A percentile compares a stretch with the other conserved stretches of the same genome.
phyloP scores from a whole-genome alignment of 1,140 invertebrate species.

The Zaprionus ornatus region DNA sequence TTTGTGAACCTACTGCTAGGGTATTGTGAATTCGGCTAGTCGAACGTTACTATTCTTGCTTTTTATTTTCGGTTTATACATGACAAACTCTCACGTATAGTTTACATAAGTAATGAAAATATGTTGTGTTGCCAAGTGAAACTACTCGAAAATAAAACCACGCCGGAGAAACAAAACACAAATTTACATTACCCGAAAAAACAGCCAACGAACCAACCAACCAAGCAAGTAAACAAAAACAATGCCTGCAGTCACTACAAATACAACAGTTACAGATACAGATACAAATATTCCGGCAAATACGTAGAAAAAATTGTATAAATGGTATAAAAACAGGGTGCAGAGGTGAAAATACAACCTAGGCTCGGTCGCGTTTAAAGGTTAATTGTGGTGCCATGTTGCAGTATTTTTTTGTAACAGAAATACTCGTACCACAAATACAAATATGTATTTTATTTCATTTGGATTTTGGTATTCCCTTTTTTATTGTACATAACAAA shows the following conservation, averaged over 20 bases:
- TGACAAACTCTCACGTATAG: conserved; percentile 1
- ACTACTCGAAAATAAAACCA: conserved; percentile 6
- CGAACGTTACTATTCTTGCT: neutral
- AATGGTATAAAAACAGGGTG: conserved; percentile 48
- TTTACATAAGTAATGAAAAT: conserved; percentile 9
- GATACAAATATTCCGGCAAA: conserved; percentile 3
- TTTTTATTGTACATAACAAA: conserved; percentile 9
- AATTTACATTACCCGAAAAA: conserved; percentile 8
- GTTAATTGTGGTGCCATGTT: conserved; percentile 57
- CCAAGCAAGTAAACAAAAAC: conserved; percentile 4
- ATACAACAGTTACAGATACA: conserved; percentile 1
- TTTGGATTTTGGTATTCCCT: neutral
- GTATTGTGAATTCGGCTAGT: neutral
- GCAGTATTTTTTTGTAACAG: conserved; percentile 14
- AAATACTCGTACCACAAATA: conserved; percentile 11
- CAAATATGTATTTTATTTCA: neutral
- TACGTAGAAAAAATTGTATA: conserved; percentile 55
- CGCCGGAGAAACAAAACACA: neutral
- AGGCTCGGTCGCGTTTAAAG: conserved; percentile 48
- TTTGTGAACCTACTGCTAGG: neutral
- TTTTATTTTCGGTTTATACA: neutral
- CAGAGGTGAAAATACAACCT: conserved; percentile 41
- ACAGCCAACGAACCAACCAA: neutral
- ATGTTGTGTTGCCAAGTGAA: neutral
- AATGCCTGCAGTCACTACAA: conserved; percentile 1